Conservation (phyloP, 1,140 invertebrate species). For the Cotesia chilonis region DNA sequence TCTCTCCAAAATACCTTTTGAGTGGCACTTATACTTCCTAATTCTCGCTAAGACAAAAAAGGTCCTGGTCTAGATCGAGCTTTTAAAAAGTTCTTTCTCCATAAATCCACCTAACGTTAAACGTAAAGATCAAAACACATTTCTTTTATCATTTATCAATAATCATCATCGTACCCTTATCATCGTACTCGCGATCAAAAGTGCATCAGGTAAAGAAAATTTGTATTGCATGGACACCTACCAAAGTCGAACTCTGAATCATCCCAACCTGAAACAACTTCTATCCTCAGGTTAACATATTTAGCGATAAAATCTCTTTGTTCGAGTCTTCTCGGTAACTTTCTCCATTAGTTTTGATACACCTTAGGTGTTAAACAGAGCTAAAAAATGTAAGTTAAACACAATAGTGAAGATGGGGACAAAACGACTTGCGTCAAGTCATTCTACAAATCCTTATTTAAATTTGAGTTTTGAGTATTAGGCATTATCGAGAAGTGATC, state of each 20-base stretch:
- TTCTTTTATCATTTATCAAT: neutral
- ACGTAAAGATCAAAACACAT: neutral
- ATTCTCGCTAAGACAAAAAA: too few species aligned
- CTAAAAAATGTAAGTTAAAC: neutral
- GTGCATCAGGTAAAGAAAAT: too few species aligned
- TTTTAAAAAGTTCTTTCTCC: slow-evolving; percentile 4
- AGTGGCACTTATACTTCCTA: too few species aligned
- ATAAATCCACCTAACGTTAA: neutral
- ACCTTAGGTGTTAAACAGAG: neutral
- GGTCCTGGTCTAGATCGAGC: neutral
- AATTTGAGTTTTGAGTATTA: slow-evolving; percentile 40
- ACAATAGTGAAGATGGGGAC: neutral
- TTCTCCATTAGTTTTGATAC: slow-evolving; percentile 11
- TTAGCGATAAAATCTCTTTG: slow-evolving; percentile 28
- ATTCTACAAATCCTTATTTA: slow-evolving; percentile 55
- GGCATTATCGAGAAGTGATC: slow-evolving; percentile 35
- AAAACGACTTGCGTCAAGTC: slow-evolving; percentile 43
- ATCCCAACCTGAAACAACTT: slow-evolving; percentile 21
- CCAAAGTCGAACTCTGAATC: too few species aligned
- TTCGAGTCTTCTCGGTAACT: neutral
- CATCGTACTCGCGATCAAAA: slow-evolving; percentile 8
- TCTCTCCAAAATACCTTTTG: too few species aligned
- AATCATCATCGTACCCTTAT: too few species aligned
- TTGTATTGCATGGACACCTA: too few species aligned
- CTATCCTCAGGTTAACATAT: slow-evolving; percentile 41